Base-by-base conservation (phyloP, 2,113 vertebrate species). In the Phyllostomus hastatus region DNA sequence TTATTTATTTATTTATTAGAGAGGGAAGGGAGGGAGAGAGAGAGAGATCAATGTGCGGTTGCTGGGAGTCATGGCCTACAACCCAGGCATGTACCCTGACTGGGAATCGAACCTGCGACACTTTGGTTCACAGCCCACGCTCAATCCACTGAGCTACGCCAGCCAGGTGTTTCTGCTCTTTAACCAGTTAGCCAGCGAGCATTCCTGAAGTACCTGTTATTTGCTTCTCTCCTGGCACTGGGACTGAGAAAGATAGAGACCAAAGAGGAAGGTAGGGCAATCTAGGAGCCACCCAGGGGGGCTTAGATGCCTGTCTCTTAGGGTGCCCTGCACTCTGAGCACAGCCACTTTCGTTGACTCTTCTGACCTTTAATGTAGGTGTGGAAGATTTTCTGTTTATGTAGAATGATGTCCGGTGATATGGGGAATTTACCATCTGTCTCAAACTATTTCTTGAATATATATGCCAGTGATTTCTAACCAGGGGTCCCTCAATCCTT, bases 331-430 rank as follows among this genome's bases (percentile, higher is more conserved):
- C 75, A 20, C 88, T 95, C 22, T 88, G 43, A 95, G 41, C 52
- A 85, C 3, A 38, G 31, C 59, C 54, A 17, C 52, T 97, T 73
- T 88, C 31, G n/a, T 75, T 69, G 54, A 52, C 28, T 94, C 33
- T 92, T 95, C 54, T 84, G 31, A 95, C 52, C 31, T 96, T 91
- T 91, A 38, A 67, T 88, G 78, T 91, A 48, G 16, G 28, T 76
- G 75, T 33, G n/a, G 52, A 87, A 87, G 61, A 31, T 90, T 88
- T 92, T 85, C 84, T 90, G 0, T 83, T 57, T 24, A 4, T 41
- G 15, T 73, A 82, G n/a, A 59, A 41, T 90, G 72, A 46, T 75
- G 48, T 88, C 82, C 70, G 4, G 4, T 82, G 22, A 85, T 76
- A 43, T 0, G 35, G 16, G 28, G 78, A 88, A 59, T 76, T 70